Base-by-base conservation (phyloP, 2,113 vertebrate genomes). In the Craseonycteris thonglongyai region DNA sequence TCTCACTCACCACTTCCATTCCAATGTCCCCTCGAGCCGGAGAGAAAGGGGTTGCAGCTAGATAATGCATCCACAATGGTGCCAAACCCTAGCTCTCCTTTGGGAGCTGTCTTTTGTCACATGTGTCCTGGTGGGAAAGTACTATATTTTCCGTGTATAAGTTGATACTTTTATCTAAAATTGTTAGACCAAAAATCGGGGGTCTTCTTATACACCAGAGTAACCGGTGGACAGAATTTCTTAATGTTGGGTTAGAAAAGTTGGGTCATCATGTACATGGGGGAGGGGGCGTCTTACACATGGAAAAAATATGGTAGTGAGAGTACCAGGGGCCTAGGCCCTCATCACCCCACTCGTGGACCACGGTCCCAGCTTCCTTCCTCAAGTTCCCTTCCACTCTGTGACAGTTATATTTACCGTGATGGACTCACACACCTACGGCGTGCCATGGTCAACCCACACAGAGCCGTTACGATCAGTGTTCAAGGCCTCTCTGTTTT, bases 341-440 rank as follows among this genome's bases (percentile, higher is more conserved):
- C 16, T 54, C 21, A 7, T 30, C 15, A 4, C 6, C 16, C 13
- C 13, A 4, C 0, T 0, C 80, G 40, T 35, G 24, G 22, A 19
- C 16, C 33, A 42, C 15, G 10, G 24, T 4, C 19, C n/a, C 21
- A 6, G 38, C 58, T 26, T 83, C 21, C 54, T 59, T 30, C 10
- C 13, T 49, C 11, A 8, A 8, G 24, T 35, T 58, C 40, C 65
- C 33, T 59, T 45, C 47, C 1, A 0, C 14, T n/a, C 35, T 15
- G 22, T 59, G 51, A 54, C 30, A 2, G 15, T 56, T 65, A 33
- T 12, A 1, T n/a, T 12, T 28, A 13, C n/a, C 28, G 78, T 11
- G 63, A 47, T 58, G 78, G 51, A 72, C 35, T 19, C 65, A 24
- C 40, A 59, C 6, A 12, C 42, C n/a, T 51, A 0, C 3, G 61